Base-by-base conservation (phyloP, 2,888 invertebrate species). In the Trissolcus brochymenae region DNA sequence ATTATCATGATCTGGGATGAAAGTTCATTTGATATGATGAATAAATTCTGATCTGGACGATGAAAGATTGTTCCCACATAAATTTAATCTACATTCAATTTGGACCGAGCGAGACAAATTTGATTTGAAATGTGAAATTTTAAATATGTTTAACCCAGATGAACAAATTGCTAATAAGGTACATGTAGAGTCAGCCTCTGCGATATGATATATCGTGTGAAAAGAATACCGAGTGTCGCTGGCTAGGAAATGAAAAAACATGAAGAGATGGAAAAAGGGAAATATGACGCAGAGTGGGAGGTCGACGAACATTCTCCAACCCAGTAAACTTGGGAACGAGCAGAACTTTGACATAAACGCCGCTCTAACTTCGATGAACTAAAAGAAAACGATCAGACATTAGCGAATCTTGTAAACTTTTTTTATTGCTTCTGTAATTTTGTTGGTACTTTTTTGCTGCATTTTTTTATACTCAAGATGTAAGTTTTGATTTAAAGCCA, bases 281-380 rank as follows among this genome's bases (percentile, higher is more conserved):
- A 55, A 49, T 46, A 62, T 11, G 61, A 61, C 29, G 19, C 61
- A 25, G 55, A 65, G 16, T 35, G 49, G 46, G 65, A 66, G 65
- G 65, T 40, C 56, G 65, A 2, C 6, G 14, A 43, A 35, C 56
- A 66, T 66, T 66, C 65, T 56, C 67, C 57, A 53, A 59, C 67
- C 59, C 43, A 67, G 67, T 67, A 67, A 67, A 59, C 14, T 43
- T 11, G 41, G 19, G 6, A 60, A 19, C 56, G 59, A 14, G 19
- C 11, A 25, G 59, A 41, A 53, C 67, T 67, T 57, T 67, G 67
- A 50, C 67, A 53, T 35, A 21, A 57, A 43, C 25, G 40, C 19
- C 17, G 3, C 19, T 21, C 17, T 17, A 57, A 49, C 21, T 46
- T 49, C n/a, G 16, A 35, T 43, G 2, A 21, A 59, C 21, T 25